Base-by-base conservation (phyloP, 2,797 vertebrate genomes). In the Hoplostethus mediterraneus region DNA sequence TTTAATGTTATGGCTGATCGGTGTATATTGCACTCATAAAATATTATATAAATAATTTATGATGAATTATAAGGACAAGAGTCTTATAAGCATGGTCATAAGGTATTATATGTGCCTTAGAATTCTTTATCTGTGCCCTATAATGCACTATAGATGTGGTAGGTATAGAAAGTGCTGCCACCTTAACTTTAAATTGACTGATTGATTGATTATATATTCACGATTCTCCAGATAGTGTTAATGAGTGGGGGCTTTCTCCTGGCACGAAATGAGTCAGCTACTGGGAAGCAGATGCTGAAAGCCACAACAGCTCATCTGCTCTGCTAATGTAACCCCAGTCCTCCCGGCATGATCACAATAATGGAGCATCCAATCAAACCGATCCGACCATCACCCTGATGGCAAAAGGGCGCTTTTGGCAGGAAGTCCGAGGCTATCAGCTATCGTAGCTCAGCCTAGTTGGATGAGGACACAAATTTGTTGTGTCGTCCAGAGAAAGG, bases 361-460 rank as follows among this genome's bases (percentile, higher is more conserved):
- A 25, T 11, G 21, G 12, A 48, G 16, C 42, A 16, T 36, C 40
- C 36, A 36, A 53, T 49, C 25, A 25, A 66, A 73, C 31, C 40
- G 36, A 80, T 51, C 0, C 28, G 0, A 72, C 38, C 56, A 38
- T 38, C 25, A 40, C 51, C 48, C 17, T 5, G 40, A 6, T 60
- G 75, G 80, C 68, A 84, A 69, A 28, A 60, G 64, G 67, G 67
- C 70, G 63, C 67, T 28, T 53, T 81, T 81, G 79, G 83, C 79
- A 84, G 69, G 55, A 70, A 63, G 52, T 73, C 45, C n/a, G 49
- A 72, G 28, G 66, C 51, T 25, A 57, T 75, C 79, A 70, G 31
- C 59, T 77, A 57, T 53, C 25, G 68, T 38, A 56, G 28, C 8
- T 0, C 63, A 63, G 72, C 49, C 60, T 68, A 0, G 6, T 75